Conservation (phyloP, 2,113 vertebrate genomes). For the human region GRCh38 chr7:72409501-72410000, state of each 20-base stretch:
- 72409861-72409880: too few species aligned
- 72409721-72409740: background rate
- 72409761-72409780: background rate
- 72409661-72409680: background rate
- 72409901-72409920: background rate
- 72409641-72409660: background rate
- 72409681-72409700: background rate
- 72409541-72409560: rapidly evolving
- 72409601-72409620: background rate
- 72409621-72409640: background rate
- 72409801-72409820: background rate
- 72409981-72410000: background rate
- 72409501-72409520: background rate
- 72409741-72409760: background rate
- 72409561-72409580: background rate
- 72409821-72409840: too few species aligned
- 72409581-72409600: background rate
- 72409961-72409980: background rate
- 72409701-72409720: background rate
- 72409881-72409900: background rate
- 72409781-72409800: background rate
- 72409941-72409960: background rate
- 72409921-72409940: background rate
- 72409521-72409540: background rate
- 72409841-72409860: background rate